Base-by-base conservation (phyloP, 2,888 invertebrate species). In the Emmelina monodactyla region DNA sequence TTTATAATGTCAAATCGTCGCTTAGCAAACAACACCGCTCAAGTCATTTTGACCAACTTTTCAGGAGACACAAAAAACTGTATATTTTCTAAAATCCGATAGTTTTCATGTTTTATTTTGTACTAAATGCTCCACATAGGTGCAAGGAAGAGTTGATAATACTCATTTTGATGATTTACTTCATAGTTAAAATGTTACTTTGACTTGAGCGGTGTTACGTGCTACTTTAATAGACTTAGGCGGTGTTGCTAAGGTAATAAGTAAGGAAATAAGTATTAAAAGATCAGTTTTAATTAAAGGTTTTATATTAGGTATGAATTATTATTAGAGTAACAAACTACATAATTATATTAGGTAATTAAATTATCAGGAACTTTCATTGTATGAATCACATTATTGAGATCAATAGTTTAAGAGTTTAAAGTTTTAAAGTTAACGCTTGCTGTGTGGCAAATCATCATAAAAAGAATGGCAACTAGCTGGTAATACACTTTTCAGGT, bases 401-500 rank as follows among this genome's bases (percentile, higher is more conserved):
- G 19, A 19, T 19, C 19, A 19, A 6, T 6, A 19, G 9, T 6
- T 19, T 19, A 19, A 15, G 13, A 16, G 3, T 13, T 31, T 10
- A 15, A 31, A 12, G 12, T 7, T 12, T 4, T 10, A 15, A 28
- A 28, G 11, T 32, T 32, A 33, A 22, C 14, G 33, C 32, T 40
- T 35, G 31, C 25, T 32, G 22, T 43, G 38, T 25, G 45, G 42
- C 30, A 44, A 31, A 35, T 45, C 36, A 38, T 47, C 45, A 44
- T 50, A 45, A 45, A 44, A 47, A 36, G 35, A 36, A 31, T 46
- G 46, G 41, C 44, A 47, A 40, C 14, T 37, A 35, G 41, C 7
- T 42, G 47, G 46, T 32, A 47, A 31, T 34, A 50, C 46, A 37
- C 33, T 31, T 46, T 46, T 50, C 39, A 50, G 33, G 33, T 47